Conservation (phyloP, 1,140 invertebrate species). For the Lucilia cuprina region DNA sequence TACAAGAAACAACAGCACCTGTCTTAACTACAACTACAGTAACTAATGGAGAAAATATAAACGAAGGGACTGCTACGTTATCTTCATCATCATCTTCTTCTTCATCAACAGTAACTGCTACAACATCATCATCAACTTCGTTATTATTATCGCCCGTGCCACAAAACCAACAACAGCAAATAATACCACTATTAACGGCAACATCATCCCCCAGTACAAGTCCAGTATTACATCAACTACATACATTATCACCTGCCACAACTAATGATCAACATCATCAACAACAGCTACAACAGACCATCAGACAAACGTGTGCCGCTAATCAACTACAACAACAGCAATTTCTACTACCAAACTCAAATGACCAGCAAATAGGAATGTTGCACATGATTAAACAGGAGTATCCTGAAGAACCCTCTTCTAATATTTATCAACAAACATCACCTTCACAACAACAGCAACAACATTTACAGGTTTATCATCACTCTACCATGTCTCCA, state of each 20-base stretch:
- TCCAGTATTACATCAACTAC: constrained; percentile 1
- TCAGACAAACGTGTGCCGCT: constrained; percentile 15
- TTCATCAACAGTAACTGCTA: neutral
- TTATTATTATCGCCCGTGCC: constrained; percentile 40
- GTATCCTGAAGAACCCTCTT: constrained; percentile 41
- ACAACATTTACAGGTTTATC: constrained; percentile 29
- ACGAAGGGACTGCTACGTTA: constrained; percentile 17
- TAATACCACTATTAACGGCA: constrained; percentile 1
- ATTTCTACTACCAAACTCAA: neutral
- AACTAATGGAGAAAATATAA: constrained; percentile 47
- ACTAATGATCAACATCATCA: neutral
- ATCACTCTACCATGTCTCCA: constrained; percentile 37
- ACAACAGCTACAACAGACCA: constrained; percentile 16
- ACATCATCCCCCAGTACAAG: constrained; percentile 41
- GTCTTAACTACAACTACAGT: constrained; percentile 38
- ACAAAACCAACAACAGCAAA: constrained; percentile 36
- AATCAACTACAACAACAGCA: constrained; percentile 9
- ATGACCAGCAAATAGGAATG: neutral
- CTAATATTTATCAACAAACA: constrained; percentile 11
- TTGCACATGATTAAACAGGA: constrained; percentile 53
- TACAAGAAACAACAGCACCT: constrained; percentile 48
- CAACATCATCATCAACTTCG: constrained; percentile 37
- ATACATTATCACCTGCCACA: constrained; percentile 6
- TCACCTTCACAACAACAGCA: neutral
- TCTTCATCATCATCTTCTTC: constrained; percentile 36